Conservation (phyloP, 2,888 invertebrate species). For the Mythimna impura region DNA sequence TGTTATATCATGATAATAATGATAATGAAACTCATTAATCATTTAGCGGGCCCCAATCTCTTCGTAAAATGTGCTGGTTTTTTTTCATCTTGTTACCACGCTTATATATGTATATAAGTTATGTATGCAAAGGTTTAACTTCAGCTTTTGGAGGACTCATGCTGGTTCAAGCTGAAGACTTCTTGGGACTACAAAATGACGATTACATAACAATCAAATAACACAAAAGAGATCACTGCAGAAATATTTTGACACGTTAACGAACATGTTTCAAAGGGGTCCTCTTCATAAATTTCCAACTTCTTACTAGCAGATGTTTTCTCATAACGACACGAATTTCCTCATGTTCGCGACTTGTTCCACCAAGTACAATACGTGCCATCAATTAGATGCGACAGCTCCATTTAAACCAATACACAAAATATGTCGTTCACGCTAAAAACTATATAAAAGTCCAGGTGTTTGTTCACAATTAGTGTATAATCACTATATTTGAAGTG, state of each 20-base stretch:
- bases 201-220: constrained; percentile 10
- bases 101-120: background rate
- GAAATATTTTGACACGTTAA: constrained; percentile 47
- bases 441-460: constrained; percentile 88
- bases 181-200: background rate
- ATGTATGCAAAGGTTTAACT: background rate
- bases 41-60: background rate
- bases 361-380: constrained; percentile 76
- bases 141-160: background rate
- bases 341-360: constrained; percentile 76
- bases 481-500: constrained; percentile 89
- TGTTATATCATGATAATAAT: too few species aligned
- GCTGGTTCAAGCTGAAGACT: constrained; percentile 1
- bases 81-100: background rate
- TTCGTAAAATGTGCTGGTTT: background rate
- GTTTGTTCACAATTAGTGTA: constrained; percentile 85
- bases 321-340: constrained; percentile 51
- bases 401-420: constrained; percentile 71
- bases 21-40: too few species aligned
- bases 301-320: constrained; percentile 59
- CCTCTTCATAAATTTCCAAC: constrained; percentile 34
- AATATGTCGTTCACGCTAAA: constrained; percentile 83
- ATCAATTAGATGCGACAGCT: constrained; percentile 81
- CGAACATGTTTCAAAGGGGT: constrained; percentile 17
- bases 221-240: background rate